Conservation (phyloP, 2,113 vertebrate genomes). For the Tachycineta bicolor region DNA sequence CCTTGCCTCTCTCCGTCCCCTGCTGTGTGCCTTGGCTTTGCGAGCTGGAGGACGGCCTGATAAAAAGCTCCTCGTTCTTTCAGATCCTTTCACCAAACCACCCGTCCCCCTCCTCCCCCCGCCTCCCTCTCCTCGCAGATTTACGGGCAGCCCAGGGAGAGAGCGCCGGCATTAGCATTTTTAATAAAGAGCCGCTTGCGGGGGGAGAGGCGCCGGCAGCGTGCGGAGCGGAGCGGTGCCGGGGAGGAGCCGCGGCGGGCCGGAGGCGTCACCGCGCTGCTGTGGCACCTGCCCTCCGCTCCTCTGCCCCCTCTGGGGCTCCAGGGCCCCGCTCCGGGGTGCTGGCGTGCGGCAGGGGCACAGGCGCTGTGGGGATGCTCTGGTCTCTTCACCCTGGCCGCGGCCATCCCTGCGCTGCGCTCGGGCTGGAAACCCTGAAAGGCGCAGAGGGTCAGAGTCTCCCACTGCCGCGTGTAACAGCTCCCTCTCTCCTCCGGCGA, state of each 20-base stretch:
- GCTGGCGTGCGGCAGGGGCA: neutral
- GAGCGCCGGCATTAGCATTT: constrained; percentile 72
- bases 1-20: neutral
- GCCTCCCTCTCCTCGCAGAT: constrained; percentile 13
- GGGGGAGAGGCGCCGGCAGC: neutral
- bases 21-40: constrained; percentile 3
- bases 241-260: fast-evolving
- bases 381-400: neutral
- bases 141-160: constrained; percentile 54
- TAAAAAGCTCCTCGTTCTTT: constrained; percentile 66
- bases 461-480: neutral
- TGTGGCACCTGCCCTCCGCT: neutral
- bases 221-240: neutral
- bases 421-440: neutral
- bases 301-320: neutral
- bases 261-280: fast-evolving
- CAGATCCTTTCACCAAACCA: constrained; percentile 34
- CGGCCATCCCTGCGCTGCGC: fast-evolving
- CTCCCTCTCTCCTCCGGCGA: neutral
- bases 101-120: constrained; percentile 38
- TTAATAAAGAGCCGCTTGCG: constrained; percentile 67
- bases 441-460: neutral
- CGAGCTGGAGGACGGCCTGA: constrained; percentile 48
- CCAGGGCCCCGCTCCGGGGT: neutral
- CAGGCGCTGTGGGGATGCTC: neutral